Evolutionary conservation across 2,113 vertebrate species (phyloP).

Genomic region (Elachura formosa): DNA sequence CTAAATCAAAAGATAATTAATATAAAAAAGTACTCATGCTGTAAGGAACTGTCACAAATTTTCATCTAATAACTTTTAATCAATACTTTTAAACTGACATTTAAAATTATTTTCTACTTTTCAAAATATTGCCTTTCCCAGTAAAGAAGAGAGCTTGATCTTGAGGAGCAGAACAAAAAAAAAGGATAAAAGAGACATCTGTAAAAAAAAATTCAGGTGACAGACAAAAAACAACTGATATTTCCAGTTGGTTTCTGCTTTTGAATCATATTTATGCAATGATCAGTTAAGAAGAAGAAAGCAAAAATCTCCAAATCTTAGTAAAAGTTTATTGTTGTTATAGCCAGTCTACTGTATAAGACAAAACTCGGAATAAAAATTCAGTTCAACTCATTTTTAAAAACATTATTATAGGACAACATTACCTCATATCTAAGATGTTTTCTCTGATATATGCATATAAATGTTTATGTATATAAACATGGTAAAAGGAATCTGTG

Average conservation of each 20-base stretch:
- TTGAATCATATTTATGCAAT: background rate
- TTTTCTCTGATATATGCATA: background rate
- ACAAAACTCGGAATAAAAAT: background rate
- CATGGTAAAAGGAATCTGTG: background rate
- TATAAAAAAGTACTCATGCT: background rate
- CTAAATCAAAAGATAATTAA: background rate
- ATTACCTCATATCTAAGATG: background rate
- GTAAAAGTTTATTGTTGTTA: background rate
- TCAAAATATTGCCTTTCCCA: background rate
- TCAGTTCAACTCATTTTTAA: background rate
- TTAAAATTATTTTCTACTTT: background rate
- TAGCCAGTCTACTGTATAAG: background rate
- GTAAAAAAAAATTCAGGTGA: background rate
- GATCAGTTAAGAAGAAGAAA: background rate
- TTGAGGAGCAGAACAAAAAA: background rate
- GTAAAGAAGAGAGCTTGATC: background rate
- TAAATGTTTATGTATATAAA: accelerated
- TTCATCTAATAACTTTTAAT: background rate
- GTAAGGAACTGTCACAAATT: background rate
- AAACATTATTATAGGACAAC: background rate
- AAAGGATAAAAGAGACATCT: background rate
- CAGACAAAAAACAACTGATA: background rate
- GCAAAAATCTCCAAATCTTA: background rate
- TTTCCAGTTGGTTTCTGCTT: background rate
- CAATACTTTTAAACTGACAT: background rate